Evolutionary conservation across 2,113 vertebrate species (phyloP).

Genomic region (Meles meles): DNA sequence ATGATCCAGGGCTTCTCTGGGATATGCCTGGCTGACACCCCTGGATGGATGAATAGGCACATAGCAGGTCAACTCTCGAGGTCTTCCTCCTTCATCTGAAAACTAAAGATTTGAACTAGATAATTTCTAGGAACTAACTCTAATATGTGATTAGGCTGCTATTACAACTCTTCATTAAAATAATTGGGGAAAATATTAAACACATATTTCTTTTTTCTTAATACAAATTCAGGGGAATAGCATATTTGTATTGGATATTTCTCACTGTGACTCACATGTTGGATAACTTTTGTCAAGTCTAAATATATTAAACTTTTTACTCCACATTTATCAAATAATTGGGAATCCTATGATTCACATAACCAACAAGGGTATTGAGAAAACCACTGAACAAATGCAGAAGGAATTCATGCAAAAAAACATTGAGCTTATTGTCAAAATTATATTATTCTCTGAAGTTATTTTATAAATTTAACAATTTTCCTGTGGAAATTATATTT

Average conservation of each 20-base stretch:
- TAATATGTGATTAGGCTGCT: background rate
- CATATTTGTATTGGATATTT: constrained; percentile 43
- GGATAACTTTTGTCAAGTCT: constrained; percentile 24
- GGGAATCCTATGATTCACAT: constrained; percentile 41
- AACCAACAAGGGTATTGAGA: background rate
- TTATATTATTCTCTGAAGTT: background rate
- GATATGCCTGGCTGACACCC: background rate
- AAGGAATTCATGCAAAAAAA: background rate
- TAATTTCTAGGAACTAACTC: background rate
- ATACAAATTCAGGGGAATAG: constrained; percentile 30
- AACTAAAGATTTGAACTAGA: background rate
- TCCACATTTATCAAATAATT: constrained; percentile 36
- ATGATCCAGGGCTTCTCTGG: background rate
- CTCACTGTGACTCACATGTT: constrained; percentile 45
- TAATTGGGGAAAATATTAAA: constrained; percentile 7
- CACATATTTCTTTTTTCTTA: constrained; percentile 40
- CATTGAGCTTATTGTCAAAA: background rate
- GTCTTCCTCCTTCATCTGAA: background rate
- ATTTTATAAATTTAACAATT: background rate
- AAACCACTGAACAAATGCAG: constrained; percentile 4
- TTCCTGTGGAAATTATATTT: background rate
- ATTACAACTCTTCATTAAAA: constrained; percentile 42
- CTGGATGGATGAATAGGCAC: background rate
- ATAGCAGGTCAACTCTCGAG: background rate
- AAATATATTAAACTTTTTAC: constrained; percentile 18